Conservation (phyloP, 2,888 invertebrate genomes). For the Caradrina kadenii region DNA sequence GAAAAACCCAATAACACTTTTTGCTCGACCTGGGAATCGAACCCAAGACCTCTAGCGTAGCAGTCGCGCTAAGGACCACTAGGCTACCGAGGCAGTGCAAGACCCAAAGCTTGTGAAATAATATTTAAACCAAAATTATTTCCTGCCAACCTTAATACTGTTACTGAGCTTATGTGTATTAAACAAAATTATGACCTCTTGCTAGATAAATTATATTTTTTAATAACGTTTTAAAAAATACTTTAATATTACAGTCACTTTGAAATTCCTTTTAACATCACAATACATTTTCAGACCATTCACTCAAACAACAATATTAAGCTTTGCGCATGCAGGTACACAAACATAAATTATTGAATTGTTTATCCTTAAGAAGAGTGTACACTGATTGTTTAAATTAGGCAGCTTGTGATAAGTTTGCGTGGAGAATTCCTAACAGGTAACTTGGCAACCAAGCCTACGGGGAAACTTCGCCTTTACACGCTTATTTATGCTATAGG, state of each 20-base stretch:
- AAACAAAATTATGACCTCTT: neutral
- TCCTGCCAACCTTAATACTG: neutral
- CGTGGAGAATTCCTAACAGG: conserved; percentile 57
- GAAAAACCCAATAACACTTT: too few species aligned
- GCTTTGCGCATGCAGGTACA: neutral
- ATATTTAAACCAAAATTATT: neutral
- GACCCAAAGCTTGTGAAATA: neutral
- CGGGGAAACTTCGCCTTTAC: conserved; percentile 37
- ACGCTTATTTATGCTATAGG: conserved; percentile 14
- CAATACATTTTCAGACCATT: conserved; percentile 7
- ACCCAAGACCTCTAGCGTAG: too few species aligned
- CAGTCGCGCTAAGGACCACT: too few species aligned
- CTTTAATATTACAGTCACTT: neutral
- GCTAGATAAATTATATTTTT: neutral
- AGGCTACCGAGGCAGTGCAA: too few species aligned
- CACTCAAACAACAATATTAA: conserved; percentile 12
- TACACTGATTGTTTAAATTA: conserved; percentile 42
- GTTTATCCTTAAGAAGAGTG: conserved; percentile 17
- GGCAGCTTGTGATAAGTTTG: conserved; percentile 60
- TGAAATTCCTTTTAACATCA: neutral
- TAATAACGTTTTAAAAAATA: too few species aligned
- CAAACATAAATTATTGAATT: neutral
- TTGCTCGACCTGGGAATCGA: too few species aligned
- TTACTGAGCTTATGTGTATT: neutral
- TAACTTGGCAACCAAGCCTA: conserved; percentile 51